Base-by-base conservation (phyloP, 1,140 invertebrate genomes). In the Drosophila melanica region DNA sequence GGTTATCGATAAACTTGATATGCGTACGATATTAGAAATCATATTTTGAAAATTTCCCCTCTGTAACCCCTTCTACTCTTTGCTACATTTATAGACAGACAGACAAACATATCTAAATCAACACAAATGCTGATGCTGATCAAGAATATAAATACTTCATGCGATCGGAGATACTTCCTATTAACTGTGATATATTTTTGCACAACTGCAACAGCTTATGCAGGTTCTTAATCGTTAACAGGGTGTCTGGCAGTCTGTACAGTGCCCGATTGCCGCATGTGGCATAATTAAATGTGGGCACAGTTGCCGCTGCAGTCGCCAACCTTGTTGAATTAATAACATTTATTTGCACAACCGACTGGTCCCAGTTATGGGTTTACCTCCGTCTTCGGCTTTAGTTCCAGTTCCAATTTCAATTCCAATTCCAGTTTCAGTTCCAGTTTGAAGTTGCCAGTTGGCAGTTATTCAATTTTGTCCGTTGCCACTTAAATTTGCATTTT, bases 271-370 rank as follows among this genome's bases (percentile, higher is more conserved):
- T 41, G 20, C 2, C 42, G 62, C 54, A 66, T 35, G 33, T 35
- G 33, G 54, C 70, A 87, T 81, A 87, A 85, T 85, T 81, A 85
- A 81, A 81, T 75, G 75, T 75, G 70, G 78, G 69, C 81, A 81
- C 78, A 71, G 79, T 55, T 59, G 73, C 59, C 62, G 70, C 27
- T 27, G 27, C 27, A 69, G 51, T 50, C 60, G 62, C 63, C 57
- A 87, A 45, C 42, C 62, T 75, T 78, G 87, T 81, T 62, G 63
- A 75, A 81, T 75, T 86, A 87, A 86, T 86, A 81, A 81, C 67
- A 81, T 78, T 87, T 75, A 81, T 85, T 86, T 53, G 73, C 73
- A 62, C 72, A 85, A 47, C 51, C 69, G 65, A 81, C 73, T 75
- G 69, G 74, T 60, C 60, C 77, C 59, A 63, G 77, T 79, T 70